Conservation (phyloP, 23 tunicate genomes). For the Diplosoma virens region DNA sequence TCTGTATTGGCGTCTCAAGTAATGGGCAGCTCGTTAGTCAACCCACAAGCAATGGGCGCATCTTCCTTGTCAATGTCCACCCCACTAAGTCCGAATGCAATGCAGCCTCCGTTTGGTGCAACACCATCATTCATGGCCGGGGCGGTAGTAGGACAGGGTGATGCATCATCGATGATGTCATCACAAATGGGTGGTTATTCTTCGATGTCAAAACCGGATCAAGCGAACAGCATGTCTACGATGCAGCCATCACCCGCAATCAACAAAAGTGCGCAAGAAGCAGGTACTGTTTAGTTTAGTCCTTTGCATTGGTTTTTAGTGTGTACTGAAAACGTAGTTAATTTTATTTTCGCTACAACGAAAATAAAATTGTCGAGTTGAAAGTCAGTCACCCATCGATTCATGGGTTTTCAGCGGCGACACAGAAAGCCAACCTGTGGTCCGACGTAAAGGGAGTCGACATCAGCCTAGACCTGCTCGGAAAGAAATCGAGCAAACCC, state of each 20-base stretch:
- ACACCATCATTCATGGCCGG: not conserved
- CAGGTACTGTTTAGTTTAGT: not conserved
- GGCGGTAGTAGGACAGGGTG: not conserved
- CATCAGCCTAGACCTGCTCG: constrained; percentile 66
- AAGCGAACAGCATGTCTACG: too few species aligned
- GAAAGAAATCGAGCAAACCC: constrained; percentile 45
- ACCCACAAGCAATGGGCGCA: constrained; percentile 1
- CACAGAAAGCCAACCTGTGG: constrained; percentile 55
- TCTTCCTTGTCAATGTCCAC: too few species aligned
- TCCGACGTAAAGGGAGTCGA: constrained; percentile 82
- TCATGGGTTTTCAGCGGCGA: not conserved
- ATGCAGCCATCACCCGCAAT: too few species aligned
- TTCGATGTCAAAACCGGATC: not conserved
- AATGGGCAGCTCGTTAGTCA: not conserved
- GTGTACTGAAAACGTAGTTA: not conserved
- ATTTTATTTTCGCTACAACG: too few species aligned
- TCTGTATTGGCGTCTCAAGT: constrained; percentile 6
- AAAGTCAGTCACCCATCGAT: too few species aligned
- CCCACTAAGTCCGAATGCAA: too few species aligned
- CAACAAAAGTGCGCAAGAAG: too few species aligned
- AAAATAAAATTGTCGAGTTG: too few species aligned
- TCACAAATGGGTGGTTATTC: not conserved
- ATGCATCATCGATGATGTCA: constrained; percentile 2
- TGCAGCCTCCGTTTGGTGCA: not conserved
- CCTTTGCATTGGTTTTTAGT: not conserved